A percentile compares a stretch with the other conserved stretches of the same genome.
Evolutionary conservation across 1,140 invertebrate species (phyloP).

Genomic region (Spodoptera frugiperda): DNA sequence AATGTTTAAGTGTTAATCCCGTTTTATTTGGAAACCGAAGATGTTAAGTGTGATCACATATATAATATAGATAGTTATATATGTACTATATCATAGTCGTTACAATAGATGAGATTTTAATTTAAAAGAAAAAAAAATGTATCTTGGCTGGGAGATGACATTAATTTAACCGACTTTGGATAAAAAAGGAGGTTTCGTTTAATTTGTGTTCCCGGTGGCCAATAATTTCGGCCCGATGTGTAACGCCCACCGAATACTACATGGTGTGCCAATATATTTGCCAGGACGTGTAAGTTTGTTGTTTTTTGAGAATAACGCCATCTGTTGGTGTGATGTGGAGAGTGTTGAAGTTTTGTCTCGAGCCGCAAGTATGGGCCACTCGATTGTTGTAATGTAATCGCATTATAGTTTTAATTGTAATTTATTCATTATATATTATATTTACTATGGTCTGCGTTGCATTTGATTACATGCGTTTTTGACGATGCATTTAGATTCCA

Average conservation of each 20-base stretch:
- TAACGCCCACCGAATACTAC: constrained; percentile 57
- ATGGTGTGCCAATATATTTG: constrained; percentile 62
- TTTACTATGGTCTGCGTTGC: constrained; percentile 66
- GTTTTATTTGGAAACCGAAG: constrained; percentile 55
- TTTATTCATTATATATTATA: constrained; percentile 61
- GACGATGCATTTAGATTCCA: not conserved
- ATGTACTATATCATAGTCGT: constrained; percentile 52
- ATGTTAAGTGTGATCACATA: constrained; percentile 62
- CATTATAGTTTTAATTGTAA: constrained; percentile 72
- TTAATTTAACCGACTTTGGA: not conserved
- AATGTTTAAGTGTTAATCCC: constrained; percentile 52
- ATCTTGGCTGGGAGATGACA: constrained; percentile 58
- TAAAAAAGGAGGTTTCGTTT: constrained; percentile 10
- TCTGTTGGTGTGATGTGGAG: not conserved
- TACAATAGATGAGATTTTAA: constrained; percentile 47
- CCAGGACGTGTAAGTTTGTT: not conserved
- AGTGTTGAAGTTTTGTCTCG: constrained; percentile 34
- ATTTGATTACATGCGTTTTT: constrained; percentile 53
- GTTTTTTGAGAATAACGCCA: constrained; percentile 17
- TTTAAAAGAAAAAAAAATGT: constrained; percentile 51
- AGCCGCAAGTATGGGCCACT: constrained; percentile 54
- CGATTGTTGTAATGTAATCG: constrained; percentile 73
- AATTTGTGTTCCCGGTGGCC: constrained; percentile 27
- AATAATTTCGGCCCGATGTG: constrained; percentile 35
- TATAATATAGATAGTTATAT: constrained; percentile 44